Conservation (phyloP, 2,797 vertebrate genomes). For the Danio jaintianensis region DNA sequence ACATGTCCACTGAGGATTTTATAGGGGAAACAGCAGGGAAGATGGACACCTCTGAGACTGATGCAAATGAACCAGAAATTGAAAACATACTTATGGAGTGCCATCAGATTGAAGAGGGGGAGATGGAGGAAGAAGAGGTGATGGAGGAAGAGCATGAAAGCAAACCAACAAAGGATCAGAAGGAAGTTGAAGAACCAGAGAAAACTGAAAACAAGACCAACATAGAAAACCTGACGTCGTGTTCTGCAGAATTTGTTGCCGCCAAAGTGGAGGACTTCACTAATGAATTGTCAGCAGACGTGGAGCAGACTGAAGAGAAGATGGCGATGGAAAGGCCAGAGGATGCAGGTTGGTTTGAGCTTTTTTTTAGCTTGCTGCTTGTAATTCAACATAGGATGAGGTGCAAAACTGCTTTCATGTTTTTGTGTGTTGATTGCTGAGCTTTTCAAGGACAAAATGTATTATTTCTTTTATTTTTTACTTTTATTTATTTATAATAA, state of each 20-base stretch:
- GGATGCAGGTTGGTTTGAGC: background rate
- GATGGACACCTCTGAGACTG: background rate
- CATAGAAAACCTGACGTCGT: background rate
- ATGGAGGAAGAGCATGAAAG: background rate
- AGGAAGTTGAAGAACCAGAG: background rate
- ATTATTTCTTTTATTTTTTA: no score
- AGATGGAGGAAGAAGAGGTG: background rate
- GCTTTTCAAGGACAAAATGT: no score
- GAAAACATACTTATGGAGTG: background rate
- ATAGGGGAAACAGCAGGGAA: background rate
- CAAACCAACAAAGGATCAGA: background rate
- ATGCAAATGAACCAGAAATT: background rate
- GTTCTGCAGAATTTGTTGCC: background rate
- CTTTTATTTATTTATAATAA: no score
- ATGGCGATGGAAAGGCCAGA: conserved; percentile 8
- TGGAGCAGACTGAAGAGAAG: conserved; percentile 42
- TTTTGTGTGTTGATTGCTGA: no score
- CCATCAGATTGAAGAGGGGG: background rate
- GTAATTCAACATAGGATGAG: background rate
- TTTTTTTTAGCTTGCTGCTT: background rate
- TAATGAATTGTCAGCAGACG: conserved; percentile 28
- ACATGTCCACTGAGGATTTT: conserved; percentile 8
- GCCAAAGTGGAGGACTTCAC: conserved; percentile 21
- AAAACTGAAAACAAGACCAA: background rate
- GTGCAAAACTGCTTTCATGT: background rate